Base-by-base conservation (phyloP, 2,888 invertebrate species). In the Dicranocentrus wangi region DNA sequence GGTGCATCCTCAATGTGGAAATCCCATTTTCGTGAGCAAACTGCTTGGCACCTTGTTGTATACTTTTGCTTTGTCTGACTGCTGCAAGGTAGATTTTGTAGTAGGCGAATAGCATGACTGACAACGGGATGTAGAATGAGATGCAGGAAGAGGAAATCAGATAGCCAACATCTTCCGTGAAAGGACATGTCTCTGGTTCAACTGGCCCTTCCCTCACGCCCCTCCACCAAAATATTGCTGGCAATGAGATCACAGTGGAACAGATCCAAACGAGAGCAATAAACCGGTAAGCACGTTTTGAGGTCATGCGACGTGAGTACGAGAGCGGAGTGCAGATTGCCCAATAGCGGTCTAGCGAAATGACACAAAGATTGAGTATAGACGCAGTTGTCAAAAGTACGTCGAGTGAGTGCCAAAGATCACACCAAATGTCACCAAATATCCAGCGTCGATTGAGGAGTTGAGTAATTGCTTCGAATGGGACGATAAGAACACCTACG, bases 101-200 rank as follows among this genome's bases (percentile, higher is more conserved):
- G 89, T 99, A 99, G 1, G 98, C 98, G 89, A 98, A 98, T 85
- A 98, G 94, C 96, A 99, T 99, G 71, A 99, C 95, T 88, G 96
- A 93, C 27, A 99, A 90, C 39, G 99, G 99, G 87, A 97, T 91
- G 89, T 99, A 99, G 90, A 99, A 99, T 21, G 98, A 98, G 88
- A 99, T 96, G 83, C 97, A 94, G 58, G 98, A 98, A 8, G 98
- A 98, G 90, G 98, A 97, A 88, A 98, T 94, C 85, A 99, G 91
- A 89, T 99, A 99, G 79, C 95, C 96, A 87, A 96, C 91, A 89
- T 98, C 96, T 89, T 98, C 97, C 83, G 99, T 98, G 89, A 99
- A 99, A 65, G 95, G 94, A 89, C 99, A 99, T 89, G 94, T 94
- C 88, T 93, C 93, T 86, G 93, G 92, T 10, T 95, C 95, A 86